Conservation (phyloP, 2,797 vertebrate genomes). For the Masticophis lateralis region DNA sequence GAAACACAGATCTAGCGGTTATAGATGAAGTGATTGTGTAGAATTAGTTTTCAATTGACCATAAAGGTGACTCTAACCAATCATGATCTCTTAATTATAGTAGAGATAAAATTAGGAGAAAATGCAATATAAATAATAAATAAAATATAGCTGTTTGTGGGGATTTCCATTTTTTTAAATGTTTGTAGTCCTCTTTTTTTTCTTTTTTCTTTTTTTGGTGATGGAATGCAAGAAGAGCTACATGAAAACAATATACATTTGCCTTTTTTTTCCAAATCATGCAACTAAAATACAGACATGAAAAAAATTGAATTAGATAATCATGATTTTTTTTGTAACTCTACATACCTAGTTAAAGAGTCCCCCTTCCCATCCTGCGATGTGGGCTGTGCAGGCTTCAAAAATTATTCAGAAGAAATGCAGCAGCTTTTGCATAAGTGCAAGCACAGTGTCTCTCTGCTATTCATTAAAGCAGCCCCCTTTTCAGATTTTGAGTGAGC, state of each 20-base stretch:
- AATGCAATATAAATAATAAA: not conserved
- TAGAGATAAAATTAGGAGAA: not conserved
- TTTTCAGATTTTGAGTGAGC: not conserved
- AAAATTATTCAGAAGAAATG: not conserved
- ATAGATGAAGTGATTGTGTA: not conserved
- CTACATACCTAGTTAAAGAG: not conserved
- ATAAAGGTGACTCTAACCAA: not conserved
- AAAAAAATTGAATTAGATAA: not conserved
- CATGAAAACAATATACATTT: not conserved
- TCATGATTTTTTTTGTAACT: not conserved
- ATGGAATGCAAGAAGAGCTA: not conserved
- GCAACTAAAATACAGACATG: not conserved
- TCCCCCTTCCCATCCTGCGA: not conserved
- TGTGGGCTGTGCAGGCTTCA: not conserved
- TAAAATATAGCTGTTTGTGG: not conserved
- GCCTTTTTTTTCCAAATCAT: not conserved
- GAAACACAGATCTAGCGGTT: not conserved
- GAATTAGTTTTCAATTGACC: not conserved
- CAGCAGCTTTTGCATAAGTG: not conserved
- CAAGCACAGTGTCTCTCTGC: not conserved
- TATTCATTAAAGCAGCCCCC: not conserved
- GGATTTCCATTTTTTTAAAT: not conserved
- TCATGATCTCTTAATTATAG: not conserved
- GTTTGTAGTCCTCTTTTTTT: not conserved
- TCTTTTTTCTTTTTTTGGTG: not conserved